These are phyloP conservation scores for Lepidochrysops patricia DNA, from an alignment of 2,888 invertebrate genomes.

Conservation along the genomic window DNA sequence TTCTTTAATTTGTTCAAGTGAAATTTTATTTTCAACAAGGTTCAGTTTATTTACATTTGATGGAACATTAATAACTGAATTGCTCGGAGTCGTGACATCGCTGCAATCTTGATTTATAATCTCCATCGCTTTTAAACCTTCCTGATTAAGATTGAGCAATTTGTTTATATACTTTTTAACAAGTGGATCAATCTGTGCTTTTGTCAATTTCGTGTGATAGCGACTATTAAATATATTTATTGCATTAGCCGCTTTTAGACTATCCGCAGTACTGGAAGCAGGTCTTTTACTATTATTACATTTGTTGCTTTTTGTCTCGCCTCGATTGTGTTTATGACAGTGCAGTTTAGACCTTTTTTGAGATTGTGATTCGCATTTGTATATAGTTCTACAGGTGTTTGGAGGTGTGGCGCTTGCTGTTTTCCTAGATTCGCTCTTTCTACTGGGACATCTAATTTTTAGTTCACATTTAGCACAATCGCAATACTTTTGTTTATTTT, in stretches of 20 bases:
- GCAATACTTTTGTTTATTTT: conserved; percentile 21
- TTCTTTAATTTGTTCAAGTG: conserved; percentile 52
- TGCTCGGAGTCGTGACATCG: conserved; percentile 58
- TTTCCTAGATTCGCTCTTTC: neutral
- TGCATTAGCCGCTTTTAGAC: neutral
- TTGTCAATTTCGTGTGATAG: conserved; percentile 18
- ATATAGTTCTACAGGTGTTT: conserved; percentile 35
- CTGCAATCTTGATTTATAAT: conserved; percentile 63
- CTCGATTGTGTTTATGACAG: conserved; percentile 26
- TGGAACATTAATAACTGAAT: conserved; percentile 56
- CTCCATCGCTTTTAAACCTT: conserved; percentile 54
- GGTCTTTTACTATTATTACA: neutral
- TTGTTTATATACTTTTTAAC: conserved; percentile 57
- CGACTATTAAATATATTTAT: neutral
- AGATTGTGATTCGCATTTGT: conserved; percentile 17
- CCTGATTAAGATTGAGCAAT: conserved; percentile 50
- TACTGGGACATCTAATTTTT: neutral
- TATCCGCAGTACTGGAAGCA: neutral
- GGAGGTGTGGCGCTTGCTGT: conserved; percentile 32
- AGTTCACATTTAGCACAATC: conserved; percentile 21
- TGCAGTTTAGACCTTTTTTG: conserved; percentile 18
- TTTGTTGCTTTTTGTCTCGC: conserved; percentile 16
- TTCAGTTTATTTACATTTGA: conserved; percentile 39
- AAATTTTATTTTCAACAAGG: conserved; percentile 40
- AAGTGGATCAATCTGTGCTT: conserved; percentile 40